These are phyloP conservation scores for Drosophila bocki DNA, from an alignment of 1,140 invertebrate genomes.

Conservation along the genomic window DNA sequence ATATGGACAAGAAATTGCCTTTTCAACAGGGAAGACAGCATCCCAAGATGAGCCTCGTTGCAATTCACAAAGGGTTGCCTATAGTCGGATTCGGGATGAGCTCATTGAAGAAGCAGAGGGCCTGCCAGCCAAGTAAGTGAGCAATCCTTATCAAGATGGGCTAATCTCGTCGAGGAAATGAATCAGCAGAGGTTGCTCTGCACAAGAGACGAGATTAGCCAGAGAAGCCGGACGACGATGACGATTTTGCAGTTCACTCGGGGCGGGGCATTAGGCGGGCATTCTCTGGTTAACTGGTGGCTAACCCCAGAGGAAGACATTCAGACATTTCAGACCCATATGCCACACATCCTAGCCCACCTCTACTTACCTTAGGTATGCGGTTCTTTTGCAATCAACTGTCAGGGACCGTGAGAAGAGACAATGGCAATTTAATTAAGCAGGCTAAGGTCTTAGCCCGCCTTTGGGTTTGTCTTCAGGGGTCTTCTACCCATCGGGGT, in stretches of 20 bases:
- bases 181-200: slow-evolving; percentile 59
- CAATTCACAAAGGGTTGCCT: slow-evolving; percentile 65
- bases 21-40: slow-evolving; percentile 59
- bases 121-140: slow-evolving; percentile 43
- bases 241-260: slow-evolving; percentile 44
- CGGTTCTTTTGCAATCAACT: slow-evolving; percentile 55
- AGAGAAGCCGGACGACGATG: slow-evolving; percentile 47
- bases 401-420: slow-evolving; percentile 61
- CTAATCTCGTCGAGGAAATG: slow-evolving; percentile 69
- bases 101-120: slow-evolving; percentile 50
- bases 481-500: slow-evolving; percentile 22
- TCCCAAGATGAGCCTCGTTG: slow-evolving; percentile 54
- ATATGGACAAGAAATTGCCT: slow-evolving; percentile 55
- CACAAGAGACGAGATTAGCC: slow-evolving; percentile 45
- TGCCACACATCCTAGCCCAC: slow-evolving; percentile 42
- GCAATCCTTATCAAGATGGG: slow-evolving; percentile 72
- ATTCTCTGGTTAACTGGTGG: slow-evolving; percentile 43
- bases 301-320: slow-evolving; percentile 42
- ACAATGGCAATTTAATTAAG: slow-evolving; percentile 75
- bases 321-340: slow-evolving; percentile 12
- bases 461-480: slow-evolving; percentile 19
- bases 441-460: slow-evolving; percentile 35
- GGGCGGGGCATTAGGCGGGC: slow-evolving; percentile 35
- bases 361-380: slow-evolving; percentile 38
- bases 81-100: slow-evolving; percentile 52